Evolutionary conservation across 2,797 vertebrate species (phyloP).

Genomic region (Centropyge bicolor): DNA sequence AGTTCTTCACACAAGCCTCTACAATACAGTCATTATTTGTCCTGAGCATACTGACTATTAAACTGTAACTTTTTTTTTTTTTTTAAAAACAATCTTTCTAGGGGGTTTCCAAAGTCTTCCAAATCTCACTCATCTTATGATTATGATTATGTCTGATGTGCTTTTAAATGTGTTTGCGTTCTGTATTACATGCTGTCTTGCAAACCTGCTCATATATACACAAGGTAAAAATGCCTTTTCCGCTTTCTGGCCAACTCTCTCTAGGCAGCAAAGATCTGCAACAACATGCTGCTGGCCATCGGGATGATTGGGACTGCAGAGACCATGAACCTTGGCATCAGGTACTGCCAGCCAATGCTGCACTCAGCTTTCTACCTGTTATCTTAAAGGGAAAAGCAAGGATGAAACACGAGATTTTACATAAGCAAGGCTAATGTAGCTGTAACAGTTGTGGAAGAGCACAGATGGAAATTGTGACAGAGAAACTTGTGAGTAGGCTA

Average conservation of each 20-base stretch:
- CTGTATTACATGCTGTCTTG: slow-evolving; percentile 1
- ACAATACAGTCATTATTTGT: not conserved
- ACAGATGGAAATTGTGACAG: not conserved
- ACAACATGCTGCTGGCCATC: slow-evolving; percentile 98
- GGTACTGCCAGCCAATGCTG: slow-evolving; percentile 81
- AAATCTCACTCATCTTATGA: not conserved
- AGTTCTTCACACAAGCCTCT: too few species aligned
- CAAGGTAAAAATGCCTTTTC: slow-evolving; percentile 6
- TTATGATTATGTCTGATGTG: not conserved
- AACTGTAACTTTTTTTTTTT: not conserved
- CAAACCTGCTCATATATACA: slow-evolving; percentile 9
- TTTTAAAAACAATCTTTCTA: not conserved
- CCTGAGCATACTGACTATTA: not conserved
- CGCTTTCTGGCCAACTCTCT: slow-evolving; percentile 58
- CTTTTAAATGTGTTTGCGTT: not conserved
- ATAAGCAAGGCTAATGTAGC: not conserved
- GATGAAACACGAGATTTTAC: slow-evolving; percentile 14
- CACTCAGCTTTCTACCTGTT: slow-evolving; percentile 10
- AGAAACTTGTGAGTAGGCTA: not conserved
- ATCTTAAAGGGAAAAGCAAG: slow-evolving; percentile 3
- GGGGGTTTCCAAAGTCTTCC: too few species aligned
- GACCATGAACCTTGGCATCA: slow-evolving; percentile 99
- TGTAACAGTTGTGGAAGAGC: not conserved
- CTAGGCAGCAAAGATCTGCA: slow-evolving; percentile 98
- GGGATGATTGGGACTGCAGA: slow-evolving; percentile 99